A percentile compares a stretch with the other conserved stretches of the same genome.
Conservation (phyloP, 2,888 invertebrate genomes). For the Allygus modestus region DNA sequence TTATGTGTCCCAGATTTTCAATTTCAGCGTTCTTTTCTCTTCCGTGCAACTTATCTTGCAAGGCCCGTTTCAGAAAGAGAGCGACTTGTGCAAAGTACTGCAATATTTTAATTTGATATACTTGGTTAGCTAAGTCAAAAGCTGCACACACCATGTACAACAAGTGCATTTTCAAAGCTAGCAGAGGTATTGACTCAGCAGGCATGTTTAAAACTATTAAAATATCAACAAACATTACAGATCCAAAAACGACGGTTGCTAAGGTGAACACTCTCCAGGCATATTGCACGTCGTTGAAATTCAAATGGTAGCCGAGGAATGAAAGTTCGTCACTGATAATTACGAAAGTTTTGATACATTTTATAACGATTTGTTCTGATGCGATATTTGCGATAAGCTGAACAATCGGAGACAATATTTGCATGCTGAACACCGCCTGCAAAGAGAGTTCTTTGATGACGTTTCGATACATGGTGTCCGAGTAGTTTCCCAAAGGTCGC, state of each 20-base stretch:
- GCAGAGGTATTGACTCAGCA: not conserved
- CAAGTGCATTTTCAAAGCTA: not conserved
- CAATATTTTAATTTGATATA: not conserved
- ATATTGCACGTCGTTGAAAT: not conserved
- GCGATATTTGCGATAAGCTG: not conserved
- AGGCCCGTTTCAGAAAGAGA: not conserved
- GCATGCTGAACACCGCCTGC: not conserved
- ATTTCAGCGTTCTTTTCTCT: not conserved
- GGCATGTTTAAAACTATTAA: not conserved
- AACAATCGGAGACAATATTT: not conserved
- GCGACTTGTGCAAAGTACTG: not conserved
- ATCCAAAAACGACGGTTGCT: not conserved
- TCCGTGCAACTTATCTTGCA: not conserved
- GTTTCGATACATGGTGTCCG: not conserved
- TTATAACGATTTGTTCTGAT: not conserved
- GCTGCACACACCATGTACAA: not conserved
- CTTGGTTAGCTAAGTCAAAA: not conserved
- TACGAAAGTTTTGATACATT: not conserved
- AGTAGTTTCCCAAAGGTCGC: not conserved
- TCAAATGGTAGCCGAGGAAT: not conserved
- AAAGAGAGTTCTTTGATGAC: not conserved
- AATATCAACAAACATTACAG: not conserved
- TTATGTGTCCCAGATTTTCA: not conserved
- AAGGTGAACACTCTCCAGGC: not conserved
- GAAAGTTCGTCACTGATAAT: not conserved